Conservation (phyloP, 2,888 invertebrate genomes). For the Dicyrtoma fusca region DNA sequence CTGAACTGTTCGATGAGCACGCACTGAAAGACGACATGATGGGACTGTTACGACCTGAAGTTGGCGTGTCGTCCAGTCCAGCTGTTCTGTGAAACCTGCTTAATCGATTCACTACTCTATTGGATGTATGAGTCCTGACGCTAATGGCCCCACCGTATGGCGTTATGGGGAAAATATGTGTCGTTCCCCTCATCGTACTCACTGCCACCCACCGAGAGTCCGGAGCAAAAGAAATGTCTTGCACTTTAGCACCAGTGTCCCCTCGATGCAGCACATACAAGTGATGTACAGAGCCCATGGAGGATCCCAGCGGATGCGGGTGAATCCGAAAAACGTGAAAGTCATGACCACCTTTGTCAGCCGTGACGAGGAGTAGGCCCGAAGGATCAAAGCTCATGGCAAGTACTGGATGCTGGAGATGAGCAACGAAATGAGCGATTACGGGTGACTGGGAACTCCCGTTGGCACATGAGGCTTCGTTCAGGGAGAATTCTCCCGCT, state of each 20-base stretch:
- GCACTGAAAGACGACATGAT: slow-evolving; percentile 32
- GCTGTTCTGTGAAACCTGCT: slow-evolving; percentile 96
- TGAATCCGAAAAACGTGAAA: slow-evolving; percentile 95
- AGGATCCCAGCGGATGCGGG: slow-evolving; percentile 86
- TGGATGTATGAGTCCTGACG: slow-evolving; percentile 91
- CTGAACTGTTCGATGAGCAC: slow-evolving; percentile 17
- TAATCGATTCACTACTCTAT: slow-evolving; percentile 88
- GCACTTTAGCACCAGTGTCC: slow-evolving; percentile 94
- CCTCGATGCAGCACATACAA: slow-evolving; percentile 92
- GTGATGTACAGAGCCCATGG: slow-evolving; percentile 88
- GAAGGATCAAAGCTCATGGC: slow-evolving; percentile 88
- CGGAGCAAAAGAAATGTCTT: slow-evolving; percentile 86
- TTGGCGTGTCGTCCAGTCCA: slow-evolving; percentile 71
- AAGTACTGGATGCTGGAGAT: slow-evolving; percentile 79
- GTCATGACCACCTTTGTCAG: slow-evolving; percentile 89
- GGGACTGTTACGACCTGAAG: slow-evolving; percentile 72
- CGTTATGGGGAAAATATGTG: slow-evolving; percentile 95
- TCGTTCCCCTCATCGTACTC: slow-evolving; percentile 92
- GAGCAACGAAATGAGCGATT: slow-evolving; percentile 85
- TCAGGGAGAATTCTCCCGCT: slow-evolving; percentile 51
- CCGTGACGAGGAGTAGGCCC: slow-evolving; percentile 85
- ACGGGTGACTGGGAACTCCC: slow-evolving; percentile 58
- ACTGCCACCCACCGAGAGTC: slow-evolving; percentile 98
- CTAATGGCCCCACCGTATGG: slow-evolving; percentile 93
- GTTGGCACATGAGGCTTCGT: slow-evolving; percentile 41